phyloP scores from a whole-genome alignment of 2,888 invertebrate species.

The Orthonychiurus folsomi region DNA sequence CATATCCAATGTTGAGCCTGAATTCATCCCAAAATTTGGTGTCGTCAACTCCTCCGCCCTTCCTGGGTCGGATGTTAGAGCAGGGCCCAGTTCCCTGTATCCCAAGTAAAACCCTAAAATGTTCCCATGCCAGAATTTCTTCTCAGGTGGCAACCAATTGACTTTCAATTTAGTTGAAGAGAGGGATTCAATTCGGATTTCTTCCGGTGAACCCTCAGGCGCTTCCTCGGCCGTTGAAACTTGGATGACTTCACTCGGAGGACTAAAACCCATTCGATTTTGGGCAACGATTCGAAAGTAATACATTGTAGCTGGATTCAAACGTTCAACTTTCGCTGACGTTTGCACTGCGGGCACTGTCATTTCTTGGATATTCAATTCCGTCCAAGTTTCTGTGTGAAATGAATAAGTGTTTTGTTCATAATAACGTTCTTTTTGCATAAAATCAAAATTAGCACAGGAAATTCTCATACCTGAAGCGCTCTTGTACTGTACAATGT shows the following conservation, averaged over 20 bases:
- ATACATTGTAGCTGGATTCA: slow-evolving; percentile 78
- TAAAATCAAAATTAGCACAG: too few species aligned
- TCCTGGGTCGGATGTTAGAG: neutral
- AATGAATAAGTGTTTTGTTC: neutral
- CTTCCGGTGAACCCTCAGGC: slow-evolving; percentile 75
- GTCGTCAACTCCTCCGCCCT: slow-evolving; percentile 22
- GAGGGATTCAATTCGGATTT: slow-evolving; percentile 68
- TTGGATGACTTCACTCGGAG: slow-evolving; percentile 74
- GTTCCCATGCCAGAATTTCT: slow-evolving; percentile 72
- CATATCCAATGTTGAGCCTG: slow-evolving; percentile 27
- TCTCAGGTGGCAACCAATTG: slow-evolving; percentile 73
- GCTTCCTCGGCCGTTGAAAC: slow-evolving; percentile 81
- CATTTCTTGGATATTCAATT: slow-evolving; percentile 70
- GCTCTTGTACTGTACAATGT: slow-evolving; percentile 80
- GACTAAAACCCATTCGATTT: slow-evolving; percentile 77
- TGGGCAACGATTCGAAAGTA: slow-evolving; percentile 81
- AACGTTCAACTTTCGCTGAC: slow-evolving; percentile 66
- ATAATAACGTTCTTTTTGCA: neutral
- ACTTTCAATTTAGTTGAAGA: slow-evolving; percentile 76
- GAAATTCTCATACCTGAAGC: slow-evolving; percentile 65
- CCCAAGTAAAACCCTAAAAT: slow-evolving; percentile 72
- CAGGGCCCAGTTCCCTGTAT: slow-evolving; percentile 22
- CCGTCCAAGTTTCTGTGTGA: slow-evolving; percentile 39
- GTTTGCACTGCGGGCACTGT: slow-evolving; percentile 75
- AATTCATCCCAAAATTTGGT: slow-evolving; percentile 22